These are phyloP conservation scores for Oscheius sp. DNA, from an alignment of 2,888 invertebrate genomes.

Conservation along the genomic window DNA sequence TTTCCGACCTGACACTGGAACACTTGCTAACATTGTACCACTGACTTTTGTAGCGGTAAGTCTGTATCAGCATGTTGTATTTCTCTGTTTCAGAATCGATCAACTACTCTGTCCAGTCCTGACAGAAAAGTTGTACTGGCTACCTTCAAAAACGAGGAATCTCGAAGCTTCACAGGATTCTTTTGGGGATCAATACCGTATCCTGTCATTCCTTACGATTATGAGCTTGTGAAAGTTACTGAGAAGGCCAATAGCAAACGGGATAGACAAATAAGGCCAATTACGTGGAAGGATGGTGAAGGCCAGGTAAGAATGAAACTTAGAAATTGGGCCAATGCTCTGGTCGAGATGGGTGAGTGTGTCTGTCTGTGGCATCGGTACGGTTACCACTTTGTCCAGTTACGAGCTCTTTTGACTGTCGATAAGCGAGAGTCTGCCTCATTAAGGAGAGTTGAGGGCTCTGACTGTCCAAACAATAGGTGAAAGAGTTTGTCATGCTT, in stretches of 20 bases:
- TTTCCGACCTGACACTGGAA: slow-evolving; percentile 49
- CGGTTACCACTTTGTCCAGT: too few species aligned
- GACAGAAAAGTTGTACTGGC: slow-evolving; percentile 35
- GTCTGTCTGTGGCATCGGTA: too few species aligned
- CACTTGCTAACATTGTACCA: slow-evolving; percentile 48
- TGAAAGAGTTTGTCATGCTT: too few species aligned
- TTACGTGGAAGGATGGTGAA: slow-evolving; percentile 24
- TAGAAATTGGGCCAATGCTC: too few species aligned
- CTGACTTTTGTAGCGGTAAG: slow-evolving; percentile 23
- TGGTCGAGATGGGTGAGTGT: too few species aligned
- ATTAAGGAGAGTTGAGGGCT: too few species aligned
- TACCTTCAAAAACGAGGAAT: slow-evolving; percentile 48
- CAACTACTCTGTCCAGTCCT: slow-evolving; percentile 27
- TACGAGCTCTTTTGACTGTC: too few species aligned
- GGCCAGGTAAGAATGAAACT: background rate
- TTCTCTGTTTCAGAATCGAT: slow-evolving; percentile 35
- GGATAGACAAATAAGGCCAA: slow-evolving; percentile 26
- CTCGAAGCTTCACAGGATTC: slow-evolving; percentile 46
- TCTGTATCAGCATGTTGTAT: background rate
- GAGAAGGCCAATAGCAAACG: slow-evolving; percentile 36
- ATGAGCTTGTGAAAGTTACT: slow-evolving; percentile 40
- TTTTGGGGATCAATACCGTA: slow-evolving; percentile 49
- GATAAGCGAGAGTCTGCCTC: too few species aligned
- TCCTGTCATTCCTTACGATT: slow-evolving; percentile 38
- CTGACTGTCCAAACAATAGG: too few species aligned